Evolutionary conservation across 2,797 vertebrate genomes (phyloP), one percentile per base, ranked within the genome.

Genomic region (Spheniscus humboldti): DNA sequence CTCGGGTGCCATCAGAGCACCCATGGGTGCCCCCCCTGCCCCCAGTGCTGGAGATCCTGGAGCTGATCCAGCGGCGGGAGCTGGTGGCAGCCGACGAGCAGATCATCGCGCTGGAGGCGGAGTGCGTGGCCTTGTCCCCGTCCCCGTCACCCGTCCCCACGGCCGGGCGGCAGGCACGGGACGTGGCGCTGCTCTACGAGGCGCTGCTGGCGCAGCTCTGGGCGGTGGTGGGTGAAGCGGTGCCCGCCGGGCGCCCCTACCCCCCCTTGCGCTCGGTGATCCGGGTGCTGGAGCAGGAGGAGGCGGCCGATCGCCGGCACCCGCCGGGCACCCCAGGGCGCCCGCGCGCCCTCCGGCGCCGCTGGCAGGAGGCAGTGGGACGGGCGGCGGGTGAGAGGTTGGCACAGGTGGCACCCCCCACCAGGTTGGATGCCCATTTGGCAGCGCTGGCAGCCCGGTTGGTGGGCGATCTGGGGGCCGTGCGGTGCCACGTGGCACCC

Each of bases 121-220:
- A 99, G 96, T 99, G 99, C 18, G 95, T 81, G 33, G 23, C 84
- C 11, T 4, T 6, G 10, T 7, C 55, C 11, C 10, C 23, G 3
- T 18, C 35, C 53, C 23, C 53, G 3, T 10, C 19, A 14, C 18
- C n/a, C 0, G 10, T 33, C 47, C 59, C 60, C 3, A 9, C 37
- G 1, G n/a, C 7, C 1, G 97, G 97, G 6, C 98, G 99, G 53
- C 99, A 99, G 82, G 98, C 98, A 3, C 99, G 99, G 90, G 99
- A 99, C 14, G 98, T 99, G 96, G 98, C 99, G 20, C 98, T 99
- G 89, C 98, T 99, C 31, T 99, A 99, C 18, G 98, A 99, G 90
- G 99, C 99, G 24, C 98, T 99, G 97, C 98, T 99, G 98, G 98
- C 98, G 60, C 99, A 99, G 97, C 98, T 99, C 88, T 99, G 98